Conservation (phyloP, 2,888 invertebrate species). For the Siphlonurus alternatus region DNA sequence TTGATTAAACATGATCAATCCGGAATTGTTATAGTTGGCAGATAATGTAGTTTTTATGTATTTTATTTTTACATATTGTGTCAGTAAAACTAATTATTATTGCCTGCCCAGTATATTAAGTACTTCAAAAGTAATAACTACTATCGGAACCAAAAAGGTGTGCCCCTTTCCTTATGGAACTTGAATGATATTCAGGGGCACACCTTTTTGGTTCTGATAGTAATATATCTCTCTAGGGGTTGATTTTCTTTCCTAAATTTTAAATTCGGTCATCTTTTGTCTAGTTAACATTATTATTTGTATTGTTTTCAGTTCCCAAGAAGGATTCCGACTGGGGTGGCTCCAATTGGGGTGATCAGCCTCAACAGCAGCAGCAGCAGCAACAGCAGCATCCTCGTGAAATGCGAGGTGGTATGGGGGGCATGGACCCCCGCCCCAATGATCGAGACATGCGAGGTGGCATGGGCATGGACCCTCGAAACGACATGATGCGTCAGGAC, state of each 20-base stretch:
- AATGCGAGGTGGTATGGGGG: constrained; percentile 31
- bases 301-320: constrained; percentile 23
- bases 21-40: too few relatives aligned
- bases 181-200: not conserved
- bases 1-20: too few relatives aligned
- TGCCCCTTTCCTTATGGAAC: too few relatives aligned
- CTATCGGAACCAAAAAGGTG: too few relatives aligned
- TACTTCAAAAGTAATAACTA: too few relatives aligned
- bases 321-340: constrained; percentile 44
- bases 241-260: too few relatives aligned
- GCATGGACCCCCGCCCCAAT: constrained; percentile 26
- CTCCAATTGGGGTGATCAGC: constrained; percentile 25
- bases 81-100: too few relatives aligned
- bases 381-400: constrained; percentile 35
- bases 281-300: too few relatives aligned
- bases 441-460: constrained; percentile 21
- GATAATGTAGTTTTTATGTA: too few relatives aligned
- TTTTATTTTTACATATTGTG: too few relatives aligned
- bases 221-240: not conserved
- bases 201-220: not conserved
- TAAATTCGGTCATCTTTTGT: too few relatives aligned
- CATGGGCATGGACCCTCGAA: constrained; percentile 11
- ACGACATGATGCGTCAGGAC: constrained; percentile 9
- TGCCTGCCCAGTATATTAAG: too few relatives aligned
- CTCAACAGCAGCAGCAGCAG: constrained; percentile 15